Evolutionary conservation across 2,113 vertebrate genomes (phyloP).

Genomic region (Pterophyllum scalare): DNA sequence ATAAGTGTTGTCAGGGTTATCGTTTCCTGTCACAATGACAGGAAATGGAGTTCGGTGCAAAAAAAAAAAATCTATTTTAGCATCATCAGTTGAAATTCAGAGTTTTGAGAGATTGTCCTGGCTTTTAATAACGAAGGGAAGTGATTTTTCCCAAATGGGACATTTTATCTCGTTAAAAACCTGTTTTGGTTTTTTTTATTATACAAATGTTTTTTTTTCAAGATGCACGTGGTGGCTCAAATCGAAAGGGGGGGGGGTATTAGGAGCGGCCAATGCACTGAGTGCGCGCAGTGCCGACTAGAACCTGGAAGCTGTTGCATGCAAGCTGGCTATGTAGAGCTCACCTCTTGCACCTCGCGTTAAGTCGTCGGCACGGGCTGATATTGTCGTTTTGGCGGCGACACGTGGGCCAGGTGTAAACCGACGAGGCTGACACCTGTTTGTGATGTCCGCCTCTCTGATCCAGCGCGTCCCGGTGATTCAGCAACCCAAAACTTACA

Average conservation of each 20-base stretch:
- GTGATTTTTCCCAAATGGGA: too few relatives aligned
- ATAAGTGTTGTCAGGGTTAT: slow-evolving; percentile 7
- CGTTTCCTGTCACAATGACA: slow-evolving; percentile 39
- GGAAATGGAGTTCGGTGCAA: not conserved
- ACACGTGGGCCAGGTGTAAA: slow-evolving; percentile 37
- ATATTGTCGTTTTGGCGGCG: not conserved
- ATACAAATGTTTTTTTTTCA: slow-evolving; percentile 1
- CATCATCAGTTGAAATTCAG: not conserved
- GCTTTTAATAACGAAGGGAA: too few relatives aligned
- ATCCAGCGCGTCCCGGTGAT: slow-evolving; percentile 34
- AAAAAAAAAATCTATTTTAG: slow-evolving; percentile 10
- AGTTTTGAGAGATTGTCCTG: not conserved
- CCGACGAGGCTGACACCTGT: slow-evolving; percentile 68
- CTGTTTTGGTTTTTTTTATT: not conserved
- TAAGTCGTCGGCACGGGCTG: slow-evolving; percentile 27
- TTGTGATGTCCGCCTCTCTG: slow-evolving; percentile 27
- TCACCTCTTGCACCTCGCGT: slow-evolving; percentile 45
- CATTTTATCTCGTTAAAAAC: too few relatives aligned
- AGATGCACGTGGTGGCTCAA: slow-evolving; percentile 27
- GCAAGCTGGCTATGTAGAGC: not conserved
- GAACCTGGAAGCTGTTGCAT: not conserved
- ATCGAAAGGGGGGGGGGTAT: slow-evolving; percentile 43
- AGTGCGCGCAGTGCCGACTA: not conserved
- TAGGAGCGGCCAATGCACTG: slow-evolving; percentile 1
- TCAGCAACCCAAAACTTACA: slow-evolving; percentile 26